Base-by-base conservation (phyloP, 2,113 vertebrate species). In the Percina caprodes region DNA sequence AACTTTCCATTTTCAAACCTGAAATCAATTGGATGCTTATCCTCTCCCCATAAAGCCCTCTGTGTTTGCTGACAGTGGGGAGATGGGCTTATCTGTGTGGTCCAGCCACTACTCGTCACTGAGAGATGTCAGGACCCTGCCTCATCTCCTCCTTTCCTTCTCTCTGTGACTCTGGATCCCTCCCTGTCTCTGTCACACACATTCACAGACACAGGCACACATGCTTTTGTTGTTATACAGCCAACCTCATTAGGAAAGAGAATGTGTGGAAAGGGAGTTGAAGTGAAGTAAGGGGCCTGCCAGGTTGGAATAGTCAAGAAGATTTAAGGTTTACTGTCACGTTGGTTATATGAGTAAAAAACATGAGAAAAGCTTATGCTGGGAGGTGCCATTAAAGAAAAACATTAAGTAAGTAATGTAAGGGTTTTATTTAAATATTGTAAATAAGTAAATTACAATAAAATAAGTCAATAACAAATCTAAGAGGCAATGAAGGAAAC, bases 51-150 rank as follows among this genome's bases (percentile, higher is more conserved):
- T 80, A 91, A 92, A 90, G 89, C 74, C 66, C 56, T 24, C 49
- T 85, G 79, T 92, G 77, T 90, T 80, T 84, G 74, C 81, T 82
- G 85, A 74, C 67, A 58, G 66, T 77, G 35, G 48, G 58, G 71
- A 86, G 82, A 91, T 73, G 69, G 66, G 86, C 88, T 93, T 93
- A 94, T 93, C 93, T 91, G 73, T 89, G 79, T 68, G 72, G 89
- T 78, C 87, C 92, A 94, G 93, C 84, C 84, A 86, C 79, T 68
- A 12, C 65, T 81, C 70, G 88, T 90, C 67, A 59, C 85, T 74
- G 74, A 78, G 86, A 55, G 82, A 79, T 88, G 80, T 87, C 80
- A 83, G 77, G 70, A 59, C 74, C 69, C 70, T 73, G 48, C 76
- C 58, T 77, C 74, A 35, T 84, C 73, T 61, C 68, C 62, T 80